Base-by-base conservation (phyloP, 2,113 vertebrate genomes). In the Halcyon senegalensis region DNA sequence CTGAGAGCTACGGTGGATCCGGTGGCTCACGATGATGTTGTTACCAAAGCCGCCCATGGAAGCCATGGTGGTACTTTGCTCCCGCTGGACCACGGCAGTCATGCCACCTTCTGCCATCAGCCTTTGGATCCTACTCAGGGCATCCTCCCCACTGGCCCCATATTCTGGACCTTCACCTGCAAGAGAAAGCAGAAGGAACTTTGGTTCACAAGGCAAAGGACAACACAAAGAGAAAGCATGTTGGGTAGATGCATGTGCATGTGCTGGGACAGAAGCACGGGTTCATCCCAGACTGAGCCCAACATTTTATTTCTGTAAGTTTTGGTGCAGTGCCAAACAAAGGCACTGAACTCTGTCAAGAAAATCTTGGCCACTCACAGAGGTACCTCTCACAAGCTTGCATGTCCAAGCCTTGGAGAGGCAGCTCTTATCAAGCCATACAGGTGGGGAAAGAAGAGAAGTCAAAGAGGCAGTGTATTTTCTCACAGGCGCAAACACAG, bases 11-110 rank as follows among this genome's bases (percentile, higher is more conserved):
- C 99, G 99, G 98, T 99, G 99, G 97, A 99, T 99, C 31, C 99
- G 98, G 91, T 99, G 99, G 90, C 99, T 99, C 95, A 99, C 99
- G 2, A 99, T 99, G 97, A 99, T 99, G 97, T 99, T 99, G 98
- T 99, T 99, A 63, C 99, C 99, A 7, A 99, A 99, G 94, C 99
- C 99, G 0, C 99, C 99, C 99, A 99, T 99, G 73, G 99, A 99
- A 1, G 99, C 99, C 99, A 99, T 99, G 89, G 99, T 99, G 96
- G 99, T 99, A 98, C 99, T 99, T 98, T 99, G 99, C 96, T 99
- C 99, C 62, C 99, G 98, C 97, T 99, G 99, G 21, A 99, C 99
- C 97, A 99, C 99, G 0, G 99, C 99, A 0, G 99, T 99, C 99
- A 99, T 99, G 19, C 99, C 99, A 5, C 99, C 99, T 90, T 99